Percentiles rank a stretch among this genome's conserved stretches.
phyloP scores from a whole-genome alignment of 2,113 vertebrate species.

The Heterotilapia buettikoferi region DNA sequence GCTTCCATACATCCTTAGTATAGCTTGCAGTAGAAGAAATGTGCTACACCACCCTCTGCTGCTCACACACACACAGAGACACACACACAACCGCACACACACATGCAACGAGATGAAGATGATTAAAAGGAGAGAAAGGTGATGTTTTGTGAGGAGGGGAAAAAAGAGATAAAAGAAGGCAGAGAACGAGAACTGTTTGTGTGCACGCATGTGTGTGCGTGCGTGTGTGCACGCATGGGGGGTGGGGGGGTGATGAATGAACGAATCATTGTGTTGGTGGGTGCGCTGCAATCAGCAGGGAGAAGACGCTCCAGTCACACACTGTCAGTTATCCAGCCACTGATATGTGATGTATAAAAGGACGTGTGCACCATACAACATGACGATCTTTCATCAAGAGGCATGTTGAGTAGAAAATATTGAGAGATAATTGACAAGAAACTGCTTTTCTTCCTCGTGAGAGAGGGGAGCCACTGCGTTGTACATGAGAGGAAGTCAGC shows the following conservation, averaged over 20 bases:
- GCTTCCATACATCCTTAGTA: constrained; percentile 23
- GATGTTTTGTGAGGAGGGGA: neutral
- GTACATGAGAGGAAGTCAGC: constrained; percentile 17
- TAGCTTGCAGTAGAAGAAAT: constrained; percentile 11
- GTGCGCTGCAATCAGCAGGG: constrained; percentile 13
- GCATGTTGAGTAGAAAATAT: constrained; percentile 30
- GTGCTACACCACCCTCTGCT: neutral
- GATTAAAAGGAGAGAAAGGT: constrained; percentile 42
- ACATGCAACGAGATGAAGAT: constrained; percentile 11
- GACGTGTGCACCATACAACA: constrained; percentile 1
- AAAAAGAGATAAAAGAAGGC: neutral
- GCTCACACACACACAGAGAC: neutral
- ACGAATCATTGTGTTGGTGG: constrained; percentile 19
- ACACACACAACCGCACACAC: neutral
- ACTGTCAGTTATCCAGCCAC: constrained; percentile 20
- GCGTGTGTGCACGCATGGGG: neutral
- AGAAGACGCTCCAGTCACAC: constrained; percentile 28
- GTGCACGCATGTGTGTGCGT: accelerated
- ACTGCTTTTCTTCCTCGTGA: constrained; percentile 2
- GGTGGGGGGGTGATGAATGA: constrained; percentile 18
- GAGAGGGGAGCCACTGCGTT: neutral
- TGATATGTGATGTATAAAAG: constrained; percentile 35
- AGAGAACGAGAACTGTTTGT: neutral
- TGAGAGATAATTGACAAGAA: constrained; percentile 35
- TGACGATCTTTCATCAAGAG: constrained; percentile 23